Evolutionary conservation across 2,888 invertebrate genomes (phyloP).

Genomic region (Ophion ventricosus): DNA sequence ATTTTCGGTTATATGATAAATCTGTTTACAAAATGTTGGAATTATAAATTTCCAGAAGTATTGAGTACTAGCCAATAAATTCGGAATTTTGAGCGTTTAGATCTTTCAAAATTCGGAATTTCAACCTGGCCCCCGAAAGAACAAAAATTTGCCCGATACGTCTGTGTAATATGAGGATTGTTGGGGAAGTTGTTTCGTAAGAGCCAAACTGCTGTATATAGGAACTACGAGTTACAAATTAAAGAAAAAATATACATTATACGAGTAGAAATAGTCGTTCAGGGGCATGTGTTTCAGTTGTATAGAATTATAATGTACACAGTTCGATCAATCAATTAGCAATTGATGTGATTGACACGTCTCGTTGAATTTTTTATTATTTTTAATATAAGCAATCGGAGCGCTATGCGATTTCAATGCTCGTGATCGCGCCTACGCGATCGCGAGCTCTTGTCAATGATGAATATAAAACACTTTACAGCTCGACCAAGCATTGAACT

Average conservation of each 20-base stretch:
- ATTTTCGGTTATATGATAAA: too few species aligned
- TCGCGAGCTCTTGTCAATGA: slow-evolving; percentile 67
- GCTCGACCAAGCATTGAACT: slow-evolving; percentile 78
- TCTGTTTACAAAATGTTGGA: too few species aligned
- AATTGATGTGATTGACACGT: not conserved
- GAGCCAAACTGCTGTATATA: too few species aligned
- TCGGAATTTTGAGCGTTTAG: too few species aligned
- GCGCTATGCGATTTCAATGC: slow-evolving; percentile 77
- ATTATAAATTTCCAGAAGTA: too few species aligned
- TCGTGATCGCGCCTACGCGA: slow-evolving; percentile 54
- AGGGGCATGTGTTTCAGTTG: not conserved
- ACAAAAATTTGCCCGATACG: not conserved
- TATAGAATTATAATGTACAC: not conserved
- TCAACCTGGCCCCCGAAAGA: too few species aligned
- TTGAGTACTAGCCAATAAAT: too few species aligned
- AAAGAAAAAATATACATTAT: not conserved
- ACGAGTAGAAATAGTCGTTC: not conserved
- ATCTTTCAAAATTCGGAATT: too few species aligned
- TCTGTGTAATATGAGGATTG: not conserved
- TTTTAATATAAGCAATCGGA: slow-evolving; percentile 15
- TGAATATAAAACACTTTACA: slow-evolving; percentile 68
- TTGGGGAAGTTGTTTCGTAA: not conserved
- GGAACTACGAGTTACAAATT: too few species aligned
- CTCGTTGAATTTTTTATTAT: not conserved
- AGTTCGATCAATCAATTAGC: not conserved